Evolutionary conservation across 1,140 invertebrate genomes (phyloP).

Genomic region (Microvelia longipes): DNA sequence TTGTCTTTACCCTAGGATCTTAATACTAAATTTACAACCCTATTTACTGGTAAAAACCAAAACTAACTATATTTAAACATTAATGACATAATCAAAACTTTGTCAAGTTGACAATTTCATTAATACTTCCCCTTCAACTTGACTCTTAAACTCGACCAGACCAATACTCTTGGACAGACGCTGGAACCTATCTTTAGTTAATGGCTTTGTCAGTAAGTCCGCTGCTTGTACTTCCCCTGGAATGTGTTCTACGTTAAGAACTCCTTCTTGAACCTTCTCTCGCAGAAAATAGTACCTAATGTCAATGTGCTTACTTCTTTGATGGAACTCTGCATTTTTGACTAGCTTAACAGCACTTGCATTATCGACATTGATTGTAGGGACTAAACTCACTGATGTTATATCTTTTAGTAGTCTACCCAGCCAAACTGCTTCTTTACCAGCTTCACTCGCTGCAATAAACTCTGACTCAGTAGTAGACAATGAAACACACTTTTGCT

Average conservation of each 20-base stretch:
- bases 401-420: constrained; percentile 1
- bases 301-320: constrained; percentile 27
- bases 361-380: constrained; percentile 21
- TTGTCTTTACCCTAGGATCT: too few relatives aligned
- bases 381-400: neutral
- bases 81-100: too few relatives aligned
- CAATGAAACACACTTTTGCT: constrained; percentile 20
- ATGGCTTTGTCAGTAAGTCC: constrained; percentile 13
- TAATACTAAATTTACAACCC: too few relatives aligned
- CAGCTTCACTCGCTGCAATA: constrained; percentile 29
- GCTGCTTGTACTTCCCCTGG: constrained; percentile 3
- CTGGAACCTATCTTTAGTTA: constrained; percentile 12
- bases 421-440: constrained; percentile 16
- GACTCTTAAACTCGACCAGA: neutral
- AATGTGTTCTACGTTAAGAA: neutral
- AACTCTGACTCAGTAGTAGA: constrained; percentile 32
- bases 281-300: constrained; percentile 9
- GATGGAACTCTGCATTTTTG: constrained; percentile 23
- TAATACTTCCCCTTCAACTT: neutral
- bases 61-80: too few relatives aligned
- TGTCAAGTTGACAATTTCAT: neutral
- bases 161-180: constrained; percentile 3
- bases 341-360: constrained; percentile 23
- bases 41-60: too few relatives aligned
- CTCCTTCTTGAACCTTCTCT: constrained; percentile 2